These are phyloP conservation scores for Acanthopleura granulata DNA, from an alignment of 2,888 invertebrate genomes.

Conservation along the genomic window DNA sequence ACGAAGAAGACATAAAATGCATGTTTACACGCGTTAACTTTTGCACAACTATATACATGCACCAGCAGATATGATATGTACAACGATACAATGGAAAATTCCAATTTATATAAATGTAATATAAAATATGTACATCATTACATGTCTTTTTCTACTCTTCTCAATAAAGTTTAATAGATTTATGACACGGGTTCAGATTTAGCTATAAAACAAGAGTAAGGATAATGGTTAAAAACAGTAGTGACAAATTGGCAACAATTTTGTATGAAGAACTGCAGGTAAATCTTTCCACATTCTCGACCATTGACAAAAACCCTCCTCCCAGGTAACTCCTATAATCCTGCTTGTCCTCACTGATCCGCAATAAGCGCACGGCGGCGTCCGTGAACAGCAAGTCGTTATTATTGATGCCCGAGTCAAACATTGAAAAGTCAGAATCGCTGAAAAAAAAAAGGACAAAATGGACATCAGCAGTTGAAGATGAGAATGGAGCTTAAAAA, in stretches of 20 bases:
- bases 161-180: no score
- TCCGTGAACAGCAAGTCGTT: conserved; percentile 97
- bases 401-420: conserved; percentile 85
- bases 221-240: not conserved
- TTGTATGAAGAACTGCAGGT: conserved; percentile 37
- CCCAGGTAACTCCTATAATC: conserved; percentile 61
- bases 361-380: conserved; percentile 87
- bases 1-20: no score
- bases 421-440: conserved; percentile 85
- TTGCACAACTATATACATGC: no score
- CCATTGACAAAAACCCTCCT: conserved; percentile 52
- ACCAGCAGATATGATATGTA: no score
- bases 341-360: conserved; percentile 75
- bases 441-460: conserved; percentile 49
- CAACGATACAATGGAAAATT: no score
- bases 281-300: conserved; percentile 53
- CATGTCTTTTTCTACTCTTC: not conserved
- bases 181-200: no score
- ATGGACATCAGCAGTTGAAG: no score
- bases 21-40: no score
- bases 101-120: not conserved
- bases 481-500: no score
- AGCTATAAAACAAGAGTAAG: not conserved
- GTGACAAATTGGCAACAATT: not conserved
- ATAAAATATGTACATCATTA: not conserved